Evolutionary conservation across 2,113 vertebrate genomes (phyloP).

Genomic region (Xiphophorus couchianus): DNA sequence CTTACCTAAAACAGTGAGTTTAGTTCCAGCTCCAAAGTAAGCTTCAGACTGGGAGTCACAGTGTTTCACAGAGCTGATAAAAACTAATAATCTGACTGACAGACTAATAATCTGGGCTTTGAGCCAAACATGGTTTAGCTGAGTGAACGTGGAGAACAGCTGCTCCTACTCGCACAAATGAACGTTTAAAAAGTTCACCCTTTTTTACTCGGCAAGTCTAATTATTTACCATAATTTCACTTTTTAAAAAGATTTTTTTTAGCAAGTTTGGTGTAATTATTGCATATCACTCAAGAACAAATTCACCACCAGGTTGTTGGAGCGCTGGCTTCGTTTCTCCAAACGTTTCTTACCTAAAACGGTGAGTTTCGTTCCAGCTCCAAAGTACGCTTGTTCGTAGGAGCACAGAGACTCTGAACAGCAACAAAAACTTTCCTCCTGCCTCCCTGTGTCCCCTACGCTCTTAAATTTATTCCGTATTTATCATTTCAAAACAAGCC

Average conservation of each 20-base stretch:
- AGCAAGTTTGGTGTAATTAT: neutral
- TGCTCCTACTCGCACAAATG: neutral
- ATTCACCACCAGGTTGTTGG: too few species aligned
- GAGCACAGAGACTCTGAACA: slow-evolving; percentile 64
- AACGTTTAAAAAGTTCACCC: neutral
- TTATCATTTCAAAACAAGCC: too few species aligned
- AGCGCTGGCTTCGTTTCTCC: neutral
- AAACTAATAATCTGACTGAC: slow-evolving; percentile 6
- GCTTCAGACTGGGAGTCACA: slow-evolving; percentile 37
- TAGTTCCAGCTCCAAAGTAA: slow-evolving; percentile 54
- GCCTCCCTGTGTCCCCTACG: slow-evolving; percentile 2
- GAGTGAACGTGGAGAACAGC: neutral
- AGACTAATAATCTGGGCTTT: slow-evolving; percentile 12
- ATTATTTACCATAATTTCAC: too few species aligned
- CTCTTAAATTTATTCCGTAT: neutral
- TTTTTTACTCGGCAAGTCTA: too few species aligned
- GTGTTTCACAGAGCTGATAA: slow-evolving; percentile 25
- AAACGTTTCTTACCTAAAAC: slow-evolving; percentile 70
- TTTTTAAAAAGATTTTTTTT: too few species aligned
- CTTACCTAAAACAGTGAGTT: slow-evolving; percentile 53
- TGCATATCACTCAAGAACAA: neutral
- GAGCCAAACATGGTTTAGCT: slow-evolving; percentile 31
- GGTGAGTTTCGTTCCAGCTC: slow-evolving; percentile 67
- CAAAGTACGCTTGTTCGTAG: slow-evolving; percentile 48
- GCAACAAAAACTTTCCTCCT: slow-evolving; percentile 46